Base-by-base conservation (phyloP, 2,888 invertebrate genomes). In the Strigamia transsilvanica region DNA sequence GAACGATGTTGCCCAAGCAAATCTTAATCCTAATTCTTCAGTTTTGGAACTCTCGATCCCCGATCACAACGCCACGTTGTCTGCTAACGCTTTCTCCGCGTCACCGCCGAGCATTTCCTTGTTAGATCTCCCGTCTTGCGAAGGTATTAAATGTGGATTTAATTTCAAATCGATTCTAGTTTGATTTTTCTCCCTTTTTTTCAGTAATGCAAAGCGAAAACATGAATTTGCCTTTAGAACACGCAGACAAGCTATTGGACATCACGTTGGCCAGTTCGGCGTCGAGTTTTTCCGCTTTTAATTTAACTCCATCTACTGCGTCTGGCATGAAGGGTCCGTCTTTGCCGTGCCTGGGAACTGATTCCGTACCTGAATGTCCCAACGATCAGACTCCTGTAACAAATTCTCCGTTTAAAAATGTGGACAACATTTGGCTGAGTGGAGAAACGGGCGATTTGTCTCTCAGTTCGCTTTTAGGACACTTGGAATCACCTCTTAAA, bases 381-480 rank as follows among this genome's bases (percentile, higher is more conserved):
- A 73, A 4, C n/a, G 73, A 73, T 27, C 56, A 56, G 7, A 73
- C 73, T 15, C 13, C 12, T 4, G 32, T 32, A 15, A 73, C 61
- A 12, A 66, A 66, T 12, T 66, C 73, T 73, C 73, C 27, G 13
- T 73, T 73, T 41, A 79, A 79, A 79, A 42, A n/a, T n/a, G 46
- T 41, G 12, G 80, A 79, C 12, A 56, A 34, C 15, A 66, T 80
- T 41, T 79, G 80, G 80, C 12, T 80, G 23, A 41, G 81, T 66
- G 46, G 32, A 42, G 78, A 73, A 73, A 73, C 87, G 86, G 93
- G 92, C 82, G 96, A 96, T 88, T 94, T 95, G 89, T 96, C 95
- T 7, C 90, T 96, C 80, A 94, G 94, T 88, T 94, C 94, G 88
- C 92, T 96, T 87, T 90, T 96, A 82, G 93, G 93, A 0, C 94